These are phyloP conservation scores for Brachyhypopomus gauderio DNA, from an alignment of 2,113 vertebrate species.

Conservation along the genomic window DNA sequence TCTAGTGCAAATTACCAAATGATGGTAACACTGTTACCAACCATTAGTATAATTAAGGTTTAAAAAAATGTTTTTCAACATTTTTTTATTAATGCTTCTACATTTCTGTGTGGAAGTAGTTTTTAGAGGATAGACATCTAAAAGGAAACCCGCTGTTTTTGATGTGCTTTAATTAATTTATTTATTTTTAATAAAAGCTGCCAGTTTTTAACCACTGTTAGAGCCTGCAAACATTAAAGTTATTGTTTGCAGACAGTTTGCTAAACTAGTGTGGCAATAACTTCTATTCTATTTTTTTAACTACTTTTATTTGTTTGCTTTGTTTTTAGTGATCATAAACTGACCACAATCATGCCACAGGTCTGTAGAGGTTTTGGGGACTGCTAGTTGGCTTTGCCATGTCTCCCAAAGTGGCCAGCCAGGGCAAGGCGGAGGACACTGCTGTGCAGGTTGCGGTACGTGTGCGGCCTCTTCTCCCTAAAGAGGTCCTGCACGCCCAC, in stretches of 20 bases:
- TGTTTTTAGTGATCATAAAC: conserved; percentile 25
- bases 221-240: too few species aligned
- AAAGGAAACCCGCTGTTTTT: too few species aligned
- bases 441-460: conserved; percentile 85
- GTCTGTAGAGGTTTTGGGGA: conserved; percentile 10
- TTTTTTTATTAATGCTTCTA: too few species aligned
- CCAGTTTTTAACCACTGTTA: too few species aligned
- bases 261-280: background rate
- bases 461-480: conserved; percentile 88
- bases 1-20: background rate
- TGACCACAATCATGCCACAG: conserved; percentile 56
- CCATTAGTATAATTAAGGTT: too few species aligned
- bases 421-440: conserved; percentile 77
- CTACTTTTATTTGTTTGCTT: background rate
- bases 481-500: conserved; percentile 86
- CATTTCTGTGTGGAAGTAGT: too few species aligned
- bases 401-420: conserved; percentile 81
- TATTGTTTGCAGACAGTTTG: too few species aligned
- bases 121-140: too few species aligned
- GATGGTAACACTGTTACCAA: too few species aligned
- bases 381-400: conserved; percentile 64
- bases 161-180: too few species aligned
- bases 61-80: too few species aligned
- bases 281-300: background rate
- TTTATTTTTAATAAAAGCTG: too few species aligned